Evolutionary conservation across 64 coral and sea anemone genomes (phyloP), one percentile per base, ranked within the genome.

Genomic region (Montipora sp.): DNA sequence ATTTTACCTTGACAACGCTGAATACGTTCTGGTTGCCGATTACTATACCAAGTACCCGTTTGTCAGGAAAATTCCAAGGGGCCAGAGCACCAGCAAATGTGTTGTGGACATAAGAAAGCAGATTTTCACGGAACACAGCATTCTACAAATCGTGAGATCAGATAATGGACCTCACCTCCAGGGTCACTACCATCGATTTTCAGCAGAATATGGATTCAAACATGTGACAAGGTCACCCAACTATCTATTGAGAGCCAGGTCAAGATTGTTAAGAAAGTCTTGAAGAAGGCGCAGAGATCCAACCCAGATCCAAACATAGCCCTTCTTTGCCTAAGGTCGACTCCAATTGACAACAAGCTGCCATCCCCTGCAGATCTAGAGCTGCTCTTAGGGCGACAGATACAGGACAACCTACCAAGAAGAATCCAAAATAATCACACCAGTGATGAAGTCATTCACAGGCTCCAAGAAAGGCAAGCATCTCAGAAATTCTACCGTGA

Each of bases 91-190:
- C 5, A 90, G 75, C 18, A 89, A 77, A n/a, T 75, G 46, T 55
- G 10, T 89, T n/a, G 53, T 23, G 7, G 88, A 90, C 3, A 45
- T 51, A 61, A 58, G 22, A 19, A 90, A 90, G 55, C 13, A 90
- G 48, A 90, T 90, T 23, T 90, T 90, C 88, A 78, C 75, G 50
- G 49, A 90, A 22, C 75, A 90, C 20, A 75, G 88, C 3, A 57
- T 90, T 20, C 75, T 75, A 1, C 74, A 45, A 50, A 51, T 90
- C 9, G 12, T 90, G n/a, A 58, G 88, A 79, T 90, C 88, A 78
- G 88, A 80, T 46, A 89, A 89, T 77, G 75, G 53, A 12, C 51
- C 80, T n/a, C 80, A 83, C 53, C 59, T 36, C 80, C 66, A 65
- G 63, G 66, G 57, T 20, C 48, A 79, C 77, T n/a, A 79, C 77